Conservation (phyloP, 2,888 invertebrate genomes). For the Zygothrica quintamaculata region DNA sequence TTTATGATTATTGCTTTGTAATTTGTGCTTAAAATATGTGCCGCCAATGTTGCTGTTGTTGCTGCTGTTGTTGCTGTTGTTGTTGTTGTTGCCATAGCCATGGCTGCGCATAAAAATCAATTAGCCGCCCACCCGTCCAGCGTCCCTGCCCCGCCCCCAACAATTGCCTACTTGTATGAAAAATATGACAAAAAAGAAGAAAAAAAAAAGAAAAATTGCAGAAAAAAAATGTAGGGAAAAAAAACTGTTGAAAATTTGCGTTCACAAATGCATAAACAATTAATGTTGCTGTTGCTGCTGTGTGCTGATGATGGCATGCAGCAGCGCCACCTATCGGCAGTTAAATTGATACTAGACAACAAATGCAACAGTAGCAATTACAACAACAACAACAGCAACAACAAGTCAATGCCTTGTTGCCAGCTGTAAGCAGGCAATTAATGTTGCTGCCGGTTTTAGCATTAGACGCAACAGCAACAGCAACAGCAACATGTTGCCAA, state of each 20-base stretch:
- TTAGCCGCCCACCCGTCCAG: slow-evolving; percentile 47
- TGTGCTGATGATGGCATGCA: slow-evolving; percentile 67
- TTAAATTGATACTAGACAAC: slow-evolving; percentile 55
- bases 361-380: slow-evolving; percentile 38
- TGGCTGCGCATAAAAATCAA: slow-evolving; percentile 71
- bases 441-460: slow-evolving; percentile 64
- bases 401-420: slow-evolving; percentile 52
- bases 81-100: slow-evolving; percentile 12
- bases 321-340: slow-evolving; percentile 81
- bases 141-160: background rate
- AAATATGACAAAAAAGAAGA: background rate
- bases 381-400: slow-evolving; percentile 35
- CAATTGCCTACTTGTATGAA: background rate
- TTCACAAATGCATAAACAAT: slow-evolving; percentile 58
- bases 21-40: slow-evolving; percentile 79
- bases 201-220: slow-evolving; percentile 1
- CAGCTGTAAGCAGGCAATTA: slow-evolving; percentile 77
- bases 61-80: slow-evolving; percentile 28
- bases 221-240: slow-evolving; percentile 13
- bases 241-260: slow-evolving; percentile 37
- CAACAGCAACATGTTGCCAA: slow-evolving; percentile 61
- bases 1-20: slow-evolving; percentile 79
- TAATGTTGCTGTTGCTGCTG: slow-evolving; percentile 54
- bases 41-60: slow-evolving; percentile 55
- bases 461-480: slow-evolving; percentile 33